Evolutionary conservation across 1,140 invertebrate species (phyloP), one percentile per base, ranked within the genome.

Genomic region (Penaeus chinensis): DNA sequence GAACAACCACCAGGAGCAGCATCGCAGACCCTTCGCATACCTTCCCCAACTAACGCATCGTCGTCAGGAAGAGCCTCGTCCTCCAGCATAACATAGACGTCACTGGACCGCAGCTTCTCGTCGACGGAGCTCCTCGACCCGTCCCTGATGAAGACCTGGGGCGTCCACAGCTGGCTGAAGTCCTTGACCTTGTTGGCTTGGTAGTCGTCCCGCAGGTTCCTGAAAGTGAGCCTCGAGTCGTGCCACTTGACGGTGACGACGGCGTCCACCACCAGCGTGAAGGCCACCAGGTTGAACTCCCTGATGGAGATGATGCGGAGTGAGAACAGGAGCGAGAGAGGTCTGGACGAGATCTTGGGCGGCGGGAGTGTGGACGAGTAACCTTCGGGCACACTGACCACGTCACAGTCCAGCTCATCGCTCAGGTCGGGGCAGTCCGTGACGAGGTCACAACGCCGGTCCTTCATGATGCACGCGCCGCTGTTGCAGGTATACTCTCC

Each of bases 401-500:
- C 79, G 4, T 71, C 62, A 37, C 85, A 87, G 79, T 87, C 63
- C 85, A 82, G 62, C 79, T 87, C 85, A 32, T 87, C 85, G 42
- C 85, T 87, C 71, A 76, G 66, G 60, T 87, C 85, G 11, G 13
- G 24, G 24, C 85, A 87, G 66, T 87, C 85, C 24, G 62, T 42
- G 13, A n/a, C 65, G 63, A 87, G 69, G 80, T 87, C 80, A 16
- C 85, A 87, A 27, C 85, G 78, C 24, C 24, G 27, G 11, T 47
- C 66, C 80, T 82, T 87, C 20, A 32, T 63, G 85, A 87, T 82
- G 37, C 85, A 87, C 22, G 79, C 37, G 19, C 79, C 69, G 79
- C 82, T 80, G 27, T 82, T 74, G 60, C 85, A 87, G 10, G 85
- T 87, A 80, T 82, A 87, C 54, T 87, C 66, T 24, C 63, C 86